These are phyloP conservation scores for Etia nguti DNA, from an alignment of 2,113 vertebrate species.

Conservation along the genomic window DNA sequence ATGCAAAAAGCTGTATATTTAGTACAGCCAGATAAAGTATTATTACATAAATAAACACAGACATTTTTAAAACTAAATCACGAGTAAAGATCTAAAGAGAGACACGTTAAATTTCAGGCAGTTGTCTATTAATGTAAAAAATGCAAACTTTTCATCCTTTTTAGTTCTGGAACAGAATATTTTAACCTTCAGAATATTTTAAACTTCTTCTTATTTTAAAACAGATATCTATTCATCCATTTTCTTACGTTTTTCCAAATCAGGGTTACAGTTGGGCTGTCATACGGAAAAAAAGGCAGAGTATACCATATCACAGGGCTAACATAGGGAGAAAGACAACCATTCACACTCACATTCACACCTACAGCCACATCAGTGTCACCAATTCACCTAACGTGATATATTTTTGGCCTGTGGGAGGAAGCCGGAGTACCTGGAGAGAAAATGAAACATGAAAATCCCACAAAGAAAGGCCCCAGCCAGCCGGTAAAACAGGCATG, in stretches of 20 bases:
- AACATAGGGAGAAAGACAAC: not conserved
- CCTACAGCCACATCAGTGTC: not conserved
- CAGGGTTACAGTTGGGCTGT: not conserved
- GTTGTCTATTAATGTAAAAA: not conserved
- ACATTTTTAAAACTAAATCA: not conserved
- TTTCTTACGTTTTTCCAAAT: not conserved
- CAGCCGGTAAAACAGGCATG: not conserved
- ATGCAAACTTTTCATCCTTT: not conserved
- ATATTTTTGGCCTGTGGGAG: not conserved
- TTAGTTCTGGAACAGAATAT: not conserved
- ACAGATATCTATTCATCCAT: not conserved
- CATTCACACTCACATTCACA: not conserved
- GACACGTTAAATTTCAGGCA: not conserved
- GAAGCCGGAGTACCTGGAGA: not conserved
- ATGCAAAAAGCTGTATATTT: not conserved
- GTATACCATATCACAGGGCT: not conserved
- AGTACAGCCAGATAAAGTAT: not conserved
- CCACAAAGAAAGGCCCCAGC: not conserved
- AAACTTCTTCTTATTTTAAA: not conserved
- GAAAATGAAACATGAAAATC: not conserved
- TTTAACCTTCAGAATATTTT: not conserved
- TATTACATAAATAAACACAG: not conserved
- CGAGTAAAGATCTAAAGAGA: not conserved
- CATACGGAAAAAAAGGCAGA: not conserved
- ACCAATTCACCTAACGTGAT: not conserved